phyloP scores from a whole-genome alignment of 1,140 invertebrate genomes.

The Anoplolepis gracilipes region DNA sequence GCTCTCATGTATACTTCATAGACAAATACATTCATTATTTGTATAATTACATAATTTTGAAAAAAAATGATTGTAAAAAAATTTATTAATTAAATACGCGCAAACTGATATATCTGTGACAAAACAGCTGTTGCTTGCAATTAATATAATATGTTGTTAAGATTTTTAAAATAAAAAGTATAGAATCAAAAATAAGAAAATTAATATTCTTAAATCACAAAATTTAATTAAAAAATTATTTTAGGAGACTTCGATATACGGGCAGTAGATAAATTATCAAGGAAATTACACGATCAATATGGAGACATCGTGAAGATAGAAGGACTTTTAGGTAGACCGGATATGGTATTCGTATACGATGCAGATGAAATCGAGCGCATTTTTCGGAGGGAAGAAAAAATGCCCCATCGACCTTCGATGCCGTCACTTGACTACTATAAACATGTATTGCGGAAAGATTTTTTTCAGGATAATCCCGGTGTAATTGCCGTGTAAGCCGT shows the following conservation, averaged over 20 bases:
- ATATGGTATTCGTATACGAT: slow-evolving; percentile 92
- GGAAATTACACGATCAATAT: slow-evolving; percentile 88
- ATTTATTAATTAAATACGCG: background rate
- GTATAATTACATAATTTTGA: background rate
- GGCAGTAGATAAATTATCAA: slow-evolving; percentile 91
- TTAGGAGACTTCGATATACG: slow-evolving; percentile 91
- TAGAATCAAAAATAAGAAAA: background rate
- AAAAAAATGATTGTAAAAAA: background rate
- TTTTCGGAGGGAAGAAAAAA: slow-evolving; percentile 90
- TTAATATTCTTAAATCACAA: background rate
- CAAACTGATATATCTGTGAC: background rate
- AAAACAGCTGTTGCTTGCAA: background rate
- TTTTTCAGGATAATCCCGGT: slow-evolving; percentile 90
- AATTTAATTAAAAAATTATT: slow-evolving; percentile 23
- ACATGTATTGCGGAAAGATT: slow-evolving; percentile 90
- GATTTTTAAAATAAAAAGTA: background rate
- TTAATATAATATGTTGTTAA: background rate
- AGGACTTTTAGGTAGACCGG: slow-evolving; percentile 91
- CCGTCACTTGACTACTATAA: slow-evolving; percentile 93
- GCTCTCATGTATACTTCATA: background rate
- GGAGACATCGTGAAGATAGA: slow-evolving; percentile 91
- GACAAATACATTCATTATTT: background rate
- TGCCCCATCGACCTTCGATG: slow-evolving; percentile 92
- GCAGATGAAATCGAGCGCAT: slow-evolving; percentile 92
- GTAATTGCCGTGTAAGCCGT: slow-evolving; percentile 94